Conservation (phyloP, 2,888 invertebrate genomes). For the Tenthredo livida region DNA sequence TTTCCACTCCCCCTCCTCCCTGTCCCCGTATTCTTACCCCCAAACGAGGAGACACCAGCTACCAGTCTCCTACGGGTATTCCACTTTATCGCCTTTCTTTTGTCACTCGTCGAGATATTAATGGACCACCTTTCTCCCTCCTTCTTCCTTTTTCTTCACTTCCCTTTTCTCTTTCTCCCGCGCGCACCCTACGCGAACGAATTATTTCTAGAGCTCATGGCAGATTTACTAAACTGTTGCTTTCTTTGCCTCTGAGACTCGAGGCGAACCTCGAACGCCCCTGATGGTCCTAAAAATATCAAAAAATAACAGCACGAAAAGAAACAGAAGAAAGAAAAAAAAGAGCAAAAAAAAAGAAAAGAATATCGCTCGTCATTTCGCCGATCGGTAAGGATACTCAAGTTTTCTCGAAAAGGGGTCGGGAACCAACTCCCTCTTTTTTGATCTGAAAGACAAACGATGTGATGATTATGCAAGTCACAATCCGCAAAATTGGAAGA, state of each 20-base stretch:
- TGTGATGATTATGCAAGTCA: too few relatives aligned
- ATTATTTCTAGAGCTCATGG: conserved; percentile 50
- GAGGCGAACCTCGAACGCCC: not conserved
- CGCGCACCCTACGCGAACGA: conserved; percentile 45
- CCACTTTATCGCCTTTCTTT: conserved; percentile 55
- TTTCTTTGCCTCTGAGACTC: conserved; percentile 11
- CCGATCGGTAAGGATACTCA: not conserved
- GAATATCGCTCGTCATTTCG: not conserved
- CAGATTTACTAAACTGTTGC: conserved; percentile 50
- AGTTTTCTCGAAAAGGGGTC: not conserved
- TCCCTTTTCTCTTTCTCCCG: conserved; percentile 47
- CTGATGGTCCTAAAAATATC: not conserved
- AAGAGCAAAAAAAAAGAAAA: not conserved
- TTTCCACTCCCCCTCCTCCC: not conserved
- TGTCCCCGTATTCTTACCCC: conserved; percentile 1
- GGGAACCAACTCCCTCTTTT: too few relatives aligned
- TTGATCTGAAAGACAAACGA: too few relatives aligned
- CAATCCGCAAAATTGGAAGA: too few relatives aligned
- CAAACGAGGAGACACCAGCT: conserved; percentile 50
- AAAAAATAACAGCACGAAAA: not conserved
- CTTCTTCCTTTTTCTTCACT: conserved; percentile 49
- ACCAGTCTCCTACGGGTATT: conserved; percentile 52
- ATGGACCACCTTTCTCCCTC: conserved; percentile 61
- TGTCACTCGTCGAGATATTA: conserved; percentile 62
- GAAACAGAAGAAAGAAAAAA: not conserved